phyloP scores from a whole-genome alignment of 1,140 invertebrate species.

The Leptopilina clavipes region DNA sequence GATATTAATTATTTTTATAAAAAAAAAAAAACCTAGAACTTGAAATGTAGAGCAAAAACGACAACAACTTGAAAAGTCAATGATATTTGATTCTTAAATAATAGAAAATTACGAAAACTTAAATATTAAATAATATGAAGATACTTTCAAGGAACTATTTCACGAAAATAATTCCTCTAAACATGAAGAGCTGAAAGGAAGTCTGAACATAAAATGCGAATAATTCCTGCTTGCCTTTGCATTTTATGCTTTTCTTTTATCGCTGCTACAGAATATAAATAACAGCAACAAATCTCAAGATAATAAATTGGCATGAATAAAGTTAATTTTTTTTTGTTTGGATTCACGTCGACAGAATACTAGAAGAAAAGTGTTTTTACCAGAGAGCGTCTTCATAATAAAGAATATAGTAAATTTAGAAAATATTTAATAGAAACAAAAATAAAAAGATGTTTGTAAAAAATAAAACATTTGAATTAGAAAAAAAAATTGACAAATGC shows the following conservation, averaged over 20 bases:
- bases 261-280: neutral
- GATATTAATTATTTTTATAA: neutral
- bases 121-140: neutral
- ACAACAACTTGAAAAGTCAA: neutral
- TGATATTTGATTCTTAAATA: neutral
- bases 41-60: neutral
- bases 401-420: slow-evolving; percentile 36
- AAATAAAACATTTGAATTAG: slow-evolving; percentile 36
- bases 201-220: neutral
- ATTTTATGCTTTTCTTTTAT: neutral
- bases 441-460: too few relatives aligned
- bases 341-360: too few relatives aligned
- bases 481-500: slow-evolving; percentile 34
- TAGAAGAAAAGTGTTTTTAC: slow-evolving; percentile 38
- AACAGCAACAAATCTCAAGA: neutral
- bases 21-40: too few relatives aligned
- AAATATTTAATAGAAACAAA: too few relatives aligned
- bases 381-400: neutral
- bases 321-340: neutral
- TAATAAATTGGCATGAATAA: neutral
- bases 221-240: neutral
- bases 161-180: slow-evolving; percentile 11
- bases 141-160: slow-evolving; percentile 4
- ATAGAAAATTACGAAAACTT: neutral
- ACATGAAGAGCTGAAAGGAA: neutral